Base-by-base conservation (phyloP, 2,113 vertebrate genomes). In the Suricata suricatta region DNA sequence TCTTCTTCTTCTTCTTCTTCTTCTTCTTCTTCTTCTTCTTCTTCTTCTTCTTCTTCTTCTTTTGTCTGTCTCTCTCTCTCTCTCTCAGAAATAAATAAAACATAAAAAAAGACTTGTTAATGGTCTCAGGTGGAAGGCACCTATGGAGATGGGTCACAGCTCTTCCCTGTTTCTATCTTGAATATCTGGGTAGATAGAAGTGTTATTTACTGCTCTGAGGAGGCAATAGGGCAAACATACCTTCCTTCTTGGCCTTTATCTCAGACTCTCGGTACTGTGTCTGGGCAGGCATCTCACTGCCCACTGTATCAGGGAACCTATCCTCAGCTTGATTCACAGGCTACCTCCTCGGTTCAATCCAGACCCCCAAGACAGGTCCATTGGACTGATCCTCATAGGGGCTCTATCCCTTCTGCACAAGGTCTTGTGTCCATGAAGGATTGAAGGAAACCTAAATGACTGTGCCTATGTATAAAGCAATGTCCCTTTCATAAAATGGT, bases 71-170 rank as follows among this genome's bases (percentile, higher is more conserved):
- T 57, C 54, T 57, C 2, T 57, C 17, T 57, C 54, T 57, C 57
- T 60, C 19, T 60, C 57, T 60, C 57, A 23, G 19, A 60, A 60
- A 60, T 60, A 60, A 60, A 23, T 23, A 23, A 60, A 60, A 60
- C 23, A 60, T 21, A 57, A 57, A 57, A 60, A 23, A 92, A 66
- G 35, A 21, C 63, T 17, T 17, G n/a, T 9, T 47, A 29, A 12
- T 63, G 5, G 41, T 35, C 50, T 60, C 1, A 0, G 21, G 17
- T 35, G 44, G 9, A 4, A 12, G 15, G 5, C 60, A 4, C 17
- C 15, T 2, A 8, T 50, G 27, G 5, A 41, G 31, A 50, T 0
- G 1, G 57, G 6, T 77, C 33, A 33, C 16, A 4, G 21, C 0
- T 68, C 29, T 38, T 29, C n/a, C n/a, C 23, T 25, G 6, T 57